Evolutionary conservation across 2,888 invertebrate species (phyloP), one percentile per base, ranked within the genome.

Genomic region (Epicampocera succincta): DNA sequence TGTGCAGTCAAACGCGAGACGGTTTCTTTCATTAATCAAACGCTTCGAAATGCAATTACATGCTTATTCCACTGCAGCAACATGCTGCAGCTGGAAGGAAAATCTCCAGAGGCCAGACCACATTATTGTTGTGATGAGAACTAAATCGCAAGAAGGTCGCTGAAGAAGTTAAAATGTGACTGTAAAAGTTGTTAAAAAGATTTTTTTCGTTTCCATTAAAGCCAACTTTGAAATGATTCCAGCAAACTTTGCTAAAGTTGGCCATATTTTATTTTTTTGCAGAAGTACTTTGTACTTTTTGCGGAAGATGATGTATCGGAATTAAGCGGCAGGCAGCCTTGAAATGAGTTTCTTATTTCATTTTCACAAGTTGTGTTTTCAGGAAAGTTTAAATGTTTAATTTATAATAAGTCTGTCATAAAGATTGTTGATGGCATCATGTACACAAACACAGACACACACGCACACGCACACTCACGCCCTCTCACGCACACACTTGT

Each of bases 1-100:
- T 13, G 17, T 17, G 11, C 52, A 66, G 6, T 25, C 25, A 66
- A 17, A 54, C 52, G 66, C 25, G 50, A 52, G 29, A 61, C 12
- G 50, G 60, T 60, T 21, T 58, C 38, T 6, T 19, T 15, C 29
- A 52, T 48, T 21, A 71, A 48, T 71, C 48, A 71, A 29, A 60
- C 29, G 72, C 60, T 48, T 17, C 25, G 29, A 15, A 50, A 40
- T 12, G n/a, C 33, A 71, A 46, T 12, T 17, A 46, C n/a, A 5
- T n/a, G 21, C 17, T 40, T 11, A 33, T 9, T 33, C 1, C 33
- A 8, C 8, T 42, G n/a, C 12, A 25, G 9, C 3, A 44, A 29
- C n/a, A 29, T 54, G 15, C 15, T 29, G 0, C 2, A 29, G n/a
- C 29, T 8, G 1, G 25, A 38, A n/a, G 15, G 19, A 17, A 21